Evolutionary conservation across 2,797 vertebrate genomes (phyloP).

Genomic region (Notamacropus eugenii): DNA sequence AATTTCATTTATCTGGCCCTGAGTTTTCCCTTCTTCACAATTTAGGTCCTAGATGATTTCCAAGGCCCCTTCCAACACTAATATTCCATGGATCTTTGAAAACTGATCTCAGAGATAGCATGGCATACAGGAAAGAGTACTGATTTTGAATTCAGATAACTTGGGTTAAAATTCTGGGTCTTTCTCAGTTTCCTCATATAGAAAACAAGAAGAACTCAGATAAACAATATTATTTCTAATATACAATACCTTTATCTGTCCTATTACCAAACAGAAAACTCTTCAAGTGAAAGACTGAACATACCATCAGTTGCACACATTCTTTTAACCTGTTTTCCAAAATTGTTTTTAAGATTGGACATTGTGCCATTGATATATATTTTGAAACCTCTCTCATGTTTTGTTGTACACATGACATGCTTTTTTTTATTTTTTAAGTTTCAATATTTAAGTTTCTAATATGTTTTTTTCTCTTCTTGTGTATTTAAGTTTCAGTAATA

Average conservation of each 20-base stretch:
- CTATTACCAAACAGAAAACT: not conserved
- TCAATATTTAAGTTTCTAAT: too few species aligned
- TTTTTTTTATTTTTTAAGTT: too few species aligned
- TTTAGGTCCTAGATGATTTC: not conserved
- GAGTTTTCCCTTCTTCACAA: not conserved
- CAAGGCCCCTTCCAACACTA: not conserved
- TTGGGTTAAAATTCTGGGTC: not conserved
- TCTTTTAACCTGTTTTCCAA: not conserved
- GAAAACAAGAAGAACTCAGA: not conserved
- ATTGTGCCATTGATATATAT: too few species aligned
- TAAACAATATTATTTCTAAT: not conserved
- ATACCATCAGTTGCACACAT: not conserved
- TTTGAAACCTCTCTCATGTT: too few species aligned
- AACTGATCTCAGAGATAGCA: not conserved
- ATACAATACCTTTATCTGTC: not conserved
- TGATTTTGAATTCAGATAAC: not conserved
- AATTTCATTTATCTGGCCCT: not conserved
- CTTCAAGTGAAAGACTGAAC: not conserved
- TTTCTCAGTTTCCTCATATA: not conserved
- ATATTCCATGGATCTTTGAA: not conserved
- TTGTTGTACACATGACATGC: too few species aligned
- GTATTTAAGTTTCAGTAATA: too few species aligned
- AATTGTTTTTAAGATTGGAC: not conserved
- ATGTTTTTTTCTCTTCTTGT: too few species aligned
- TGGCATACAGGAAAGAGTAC: not conserved